Base-by-base conservation (phyloP, 2,888 invertebrate species). In the Hylaea fasciaria region DNA sequence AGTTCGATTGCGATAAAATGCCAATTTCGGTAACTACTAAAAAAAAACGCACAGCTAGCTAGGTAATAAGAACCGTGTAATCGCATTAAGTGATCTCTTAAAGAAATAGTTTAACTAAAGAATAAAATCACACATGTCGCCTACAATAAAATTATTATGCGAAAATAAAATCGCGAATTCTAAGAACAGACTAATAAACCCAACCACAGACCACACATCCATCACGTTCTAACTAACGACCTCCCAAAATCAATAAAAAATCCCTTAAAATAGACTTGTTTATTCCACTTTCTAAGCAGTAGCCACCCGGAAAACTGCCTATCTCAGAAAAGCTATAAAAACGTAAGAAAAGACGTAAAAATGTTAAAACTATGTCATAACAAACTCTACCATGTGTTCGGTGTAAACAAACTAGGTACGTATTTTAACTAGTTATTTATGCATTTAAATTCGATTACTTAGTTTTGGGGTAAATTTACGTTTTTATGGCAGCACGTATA, bases 311-410 rank as follows among this genome's bases (percentile, higher is more conserved):
- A 58, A 67, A 59, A 59, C 56, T 56, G 62, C 55, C 40, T 55
- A 62, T 66, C 57, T 62, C 35, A 59, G 66, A 62, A 66, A 57
- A 62, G 47, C 51, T 44, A 60, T 64, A 62, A 66, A 66, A 66
- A 57, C 37, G n/a, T n/a, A 35, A 48, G 48, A 48, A 11, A 22
- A 12, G n/a, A 12, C 48, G 16, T 48, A 22, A 48, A 47, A 48
- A 22, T 48, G 48, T 37, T n/a, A 48, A 47, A 48, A 39, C 37
- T 37, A 39, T 22, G 48, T 22, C 16, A 16, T 29, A 47, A 47
- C 32, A 16, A 17, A 37, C 17, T 45, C 22, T 32, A 14, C 35
- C 48, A 48, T 39, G 17, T 48, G 48, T 17, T 17, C 12, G 11
- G 12, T n/a, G 48, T 48, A 48, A 48, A 48, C 48, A 39, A 32